phyloP scores from a whole-genome alignment of 2,113 vertebrate species.

The Halichoeres trimaculatus region DNA sequence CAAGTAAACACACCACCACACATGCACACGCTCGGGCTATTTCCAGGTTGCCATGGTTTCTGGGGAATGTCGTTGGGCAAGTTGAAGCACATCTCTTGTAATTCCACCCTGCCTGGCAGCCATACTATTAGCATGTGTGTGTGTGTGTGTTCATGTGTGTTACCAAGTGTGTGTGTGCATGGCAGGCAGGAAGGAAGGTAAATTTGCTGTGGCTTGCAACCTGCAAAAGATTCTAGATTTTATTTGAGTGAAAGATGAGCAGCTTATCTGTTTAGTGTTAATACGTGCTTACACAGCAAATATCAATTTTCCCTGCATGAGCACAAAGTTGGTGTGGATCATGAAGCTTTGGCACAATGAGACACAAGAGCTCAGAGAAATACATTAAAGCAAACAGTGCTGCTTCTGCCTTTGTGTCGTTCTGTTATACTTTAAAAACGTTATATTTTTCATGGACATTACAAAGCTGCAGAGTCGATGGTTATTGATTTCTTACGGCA shows the following conservation, averaged over 20 bases:
- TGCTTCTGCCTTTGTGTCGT: conserved; percentile 39
- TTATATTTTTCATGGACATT: conserved; percentile 55
- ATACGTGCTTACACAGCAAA: conserved; percentile 50
- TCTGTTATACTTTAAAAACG: conserved; percentile 41
- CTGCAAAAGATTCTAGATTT: conserved; percentile 50
- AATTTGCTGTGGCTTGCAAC: conserved; percentile 70
- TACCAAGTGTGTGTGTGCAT: conserved; percentile 11
- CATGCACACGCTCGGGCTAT: conserved; percentile 59
- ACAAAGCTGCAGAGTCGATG: conserved; percentile 53
- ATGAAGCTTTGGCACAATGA: conserved; percentile 39
- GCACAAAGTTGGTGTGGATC: conserved; percentile 48
- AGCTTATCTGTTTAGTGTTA: conserved; percentile 51
- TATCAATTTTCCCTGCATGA: conserved; percentile 62
- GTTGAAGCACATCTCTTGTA: conserved; percentile 76
- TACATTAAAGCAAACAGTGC: conserved; percentile 52
- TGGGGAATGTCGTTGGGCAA: conserved; percentile 77
- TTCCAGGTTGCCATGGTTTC: conserved; percentile 80
- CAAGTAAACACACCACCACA: conserved; percentile 66
- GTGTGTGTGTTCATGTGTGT: conserved; percentile 13
- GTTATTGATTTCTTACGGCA: conserved; percentile 63
- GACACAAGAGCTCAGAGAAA: conserved; percentile 35
- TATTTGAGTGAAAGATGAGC: conserved; percentile 32
- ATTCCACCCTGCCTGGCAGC: conserved; percentile 77
- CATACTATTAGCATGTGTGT: conserved; percentile 12
- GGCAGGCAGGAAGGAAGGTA: conserved; percentile 41